phyloP scores from a whole-genome alignment of 2,113 vertebrate species.

The Callionymus lyra region DNA sequence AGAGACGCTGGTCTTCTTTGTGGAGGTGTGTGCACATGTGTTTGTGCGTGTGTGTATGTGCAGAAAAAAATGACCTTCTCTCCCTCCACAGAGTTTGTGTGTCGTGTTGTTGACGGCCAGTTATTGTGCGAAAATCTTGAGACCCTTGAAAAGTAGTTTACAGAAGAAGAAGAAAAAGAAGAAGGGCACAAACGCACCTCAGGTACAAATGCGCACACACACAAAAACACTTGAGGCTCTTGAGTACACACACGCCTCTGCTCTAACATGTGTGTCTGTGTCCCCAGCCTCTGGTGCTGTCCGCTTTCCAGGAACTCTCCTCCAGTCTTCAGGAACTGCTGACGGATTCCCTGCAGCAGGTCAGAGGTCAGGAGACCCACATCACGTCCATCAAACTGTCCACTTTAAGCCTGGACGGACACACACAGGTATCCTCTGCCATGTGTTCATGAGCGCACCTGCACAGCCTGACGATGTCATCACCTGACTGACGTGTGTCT shows the following conservation, averaged over 20 bases:
- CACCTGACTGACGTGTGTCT: not conserved
- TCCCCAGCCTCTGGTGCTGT: slow-evolving; percentile 78
- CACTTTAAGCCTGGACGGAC: slow-evolving; percentile 77
- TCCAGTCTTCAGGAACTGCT: slow-evolving; percentile 79
- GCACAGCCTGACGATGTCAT: not conserved
- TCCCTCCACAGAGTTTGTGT: slow-evolving; percentile 73
- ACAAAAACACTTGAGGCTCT: not conserved
- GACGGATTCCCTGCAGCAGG: slow-evolving; percentile 76
- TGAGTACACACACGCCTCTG: not conserved
- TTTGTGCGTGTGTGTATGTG: not conserved
- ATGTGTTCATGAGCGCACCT: too few relatives aligned
- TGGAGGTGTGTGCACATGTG: slow-evolving; percentile 78
- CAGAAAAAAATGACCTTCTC: too few relatives aligned
- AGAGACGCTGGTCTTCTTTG: slow-evolving; percentile 92
- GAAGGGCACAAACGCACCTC: slow-evolving; percentile 78
- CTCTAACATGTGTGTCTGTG: not conserved
- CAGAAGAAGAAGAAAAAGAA: slow-evolving; percentile 99
- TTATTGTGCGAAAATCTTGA: slow-evolving; percentile 81
- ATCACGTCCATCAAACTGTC: slow-evolving; percentile 83
- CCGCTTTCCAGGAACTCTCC: slow-evolving; percentile 82
- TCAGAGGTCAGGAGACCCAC: slow-evolving; percentile 80
- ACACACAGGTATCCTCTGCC: slow-evolving; percentile 62
- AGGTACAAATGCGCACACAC: slow-evolving; percentile 70
- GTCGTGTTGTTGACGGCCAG: slow-evolving; percentile 81
- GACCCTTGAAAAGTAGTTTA: slow-evolving; percentile 87